These are phyloP conservation scores for Liopterus haemorrhoidalis DNA, from an alignment of 2,888 invertebrate genomes.

Conservation along the genomic window DNA sequence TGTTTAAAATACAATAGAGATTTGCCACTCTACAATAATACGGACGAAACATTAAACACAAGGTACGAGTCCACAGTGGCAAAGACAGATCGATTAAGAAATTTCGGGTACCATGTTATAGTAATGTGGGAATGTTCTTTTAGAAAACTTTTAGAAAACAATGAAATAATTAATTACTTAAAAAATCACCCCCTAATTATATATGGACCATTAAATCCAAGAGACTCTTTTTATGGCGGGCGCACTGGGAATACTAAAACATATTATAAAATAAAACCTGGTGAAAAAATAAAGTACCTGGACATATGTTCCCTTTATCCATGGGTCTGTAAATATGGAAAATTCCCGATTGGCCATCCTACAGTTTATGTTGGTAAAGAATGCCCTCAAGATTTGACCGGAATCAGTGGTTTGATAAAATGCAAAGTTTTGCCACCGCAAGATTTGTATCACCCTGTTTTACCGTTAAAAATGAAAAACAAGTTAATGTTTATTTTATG, in stretches of 20 bases:
- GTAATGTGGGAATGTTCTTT: constrained; percentile 1
- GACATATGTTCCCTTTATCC: constrained; percentile 35
- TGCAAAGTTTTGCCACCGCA: constrained; percentile 25
- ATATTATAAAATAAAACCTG: constrained; percentile 15
- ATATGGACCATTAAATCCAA: constrained; percentile 16
- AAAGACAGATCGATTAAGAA: background rate
- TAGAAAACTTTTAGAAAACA: constrained; percentile 3
- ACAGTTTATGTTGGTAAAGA: constrained; percentile 27
- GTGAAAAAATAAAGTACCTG: constrained; percentile 26
- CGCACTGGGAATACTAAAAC: constrained; percentile 26
- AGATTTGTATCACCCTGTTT: constrained; percentile 30
- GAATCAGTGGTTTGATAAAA: constrained; percentile 9
- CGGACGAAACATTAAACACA: background rate
- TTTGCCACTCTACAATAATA: background rate
- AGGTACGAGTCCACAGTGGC: background rate
- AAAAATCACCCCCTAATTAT: background rate
- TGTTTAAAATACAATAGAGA: background rate
- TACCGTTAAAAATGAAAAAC: constrained; percentile 33
- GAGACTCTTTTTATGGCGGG: constrained; percentile 32
- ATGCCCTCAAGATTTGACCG: constrained; percentile 9
- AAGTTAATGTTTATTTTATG: constrained; percentile 40
- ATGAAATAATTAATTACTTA: background rate
- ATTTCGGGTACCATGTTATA: background rate
- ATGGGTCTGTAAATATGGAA: constrained; percentile 31
- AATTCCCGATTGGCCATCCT: constrained; percentile 31